A percentile compares a stretch with the other conserved stretches of the same genome.
Conservation (phyloP, 35 echinoderm and acorn worm species). For the Heliocidaris erythrogramma region DNA sequence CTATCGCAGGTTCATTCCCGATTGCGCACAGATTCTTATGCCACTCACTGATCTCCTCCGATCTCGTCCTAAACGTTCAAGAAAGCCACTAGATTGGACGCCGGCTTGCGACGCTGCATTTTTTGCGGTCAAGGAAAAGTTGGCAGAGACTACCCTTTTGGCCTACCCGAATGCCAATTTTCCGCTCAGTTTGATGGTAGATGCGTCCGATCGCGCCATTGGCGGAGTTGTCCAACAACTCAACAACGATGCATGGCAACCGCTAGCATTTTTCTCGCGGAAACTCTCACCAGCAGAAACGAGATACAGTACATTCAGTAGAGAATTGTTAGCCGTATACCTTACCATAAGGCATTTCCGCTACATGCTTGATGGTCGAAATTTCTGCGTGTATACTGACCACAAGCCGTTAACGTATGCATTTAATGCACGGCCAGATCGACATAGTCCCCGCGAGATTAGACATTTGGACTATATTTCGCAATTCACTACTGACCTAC, state of each 20-base stretch:
- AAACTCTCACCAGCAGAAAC: conserved; percentile 54
- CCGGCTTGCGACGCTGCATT: not conserved
- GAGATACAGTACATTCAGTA: conserved; percentile 59
- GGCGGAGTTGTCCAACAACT: conserved; percentile 49
- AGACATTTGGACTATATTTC: conserved; percentile 69
- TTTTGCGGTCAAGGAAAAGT: too few species aligned
- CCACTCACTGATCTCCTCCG: conserved; percentile 53
- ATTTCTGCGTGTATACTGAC: conserved; percentile 45
- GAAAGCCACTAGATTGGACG: not conserved
- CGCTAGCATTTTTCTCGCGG: conserved; percentile 62
- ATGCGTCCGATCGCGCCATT: not conserved
- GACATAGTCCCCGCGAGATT: conserved; percentile 64
- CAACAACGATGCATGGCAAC: conserved; percentile 48
- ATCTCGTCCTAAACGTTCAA: not conserved
- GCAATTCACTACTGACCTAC: conserved; percentile 70
- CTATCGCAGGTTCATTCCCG: conserved; percentile 42
- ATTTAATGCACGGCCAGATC: conserved; percentile 36
- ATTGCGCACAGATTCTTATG: conserved; percentile 23
- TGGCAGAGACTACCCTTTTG: too few species aligned
- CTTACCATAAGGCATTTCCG: conserved; percentile 54
- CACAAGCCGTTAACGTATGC: conserved; percentile 67
- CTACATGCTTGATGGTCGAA: conserved; percentile 23
- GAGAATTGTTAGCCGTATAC: conserved; percentile 59
- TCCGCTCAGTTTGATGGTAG: not conserved
- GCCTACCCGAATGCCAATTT: too few species aligned